Evolutionary conservation across 2,888 invertebrate species (phyloP).

Genomic region (Tinea trinotella): DNA sequence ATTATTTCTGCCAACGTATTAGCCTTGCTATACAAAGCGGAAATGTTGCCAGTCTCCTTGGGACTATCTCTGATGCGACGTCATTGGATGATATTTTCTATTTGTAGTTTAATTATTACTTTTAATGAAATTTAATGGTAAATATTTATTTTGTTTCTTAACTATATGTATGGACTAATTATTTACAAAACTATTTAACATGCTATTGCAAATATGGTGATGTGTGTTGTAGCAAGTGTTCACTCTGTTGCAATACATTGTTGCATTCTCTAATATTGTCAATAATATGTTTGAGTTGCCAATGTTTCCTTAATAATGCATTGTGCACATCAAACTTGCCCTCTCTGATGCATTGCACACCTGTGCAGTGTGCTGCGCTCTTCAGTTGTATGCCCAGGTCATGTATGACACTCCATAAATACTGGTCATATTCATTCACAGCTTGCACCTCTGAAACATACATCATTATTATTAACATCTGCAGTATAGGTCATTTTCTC

Average conservation of each 20-base stretch:
- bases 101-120: too few species aligned
- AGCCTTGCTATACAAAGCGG: too few species aligned
- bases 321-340: constrained; percentile 84
- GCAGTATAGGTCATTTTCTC: too few species aligned
- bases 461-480: too few species aligned
- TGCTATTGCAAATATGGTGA: constrained; percentile 35
- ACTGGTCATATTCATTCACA: constrained; percentile 87
- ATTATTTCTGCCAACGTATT: too few species aligned
- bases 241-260: constrained; percentile 64
- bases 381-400: constrained; percentile 86
- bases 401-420: constrained; percentile 83
- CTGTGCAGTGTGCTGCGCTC: constrained; percentile 84
- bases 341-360: constrained; percentile 85
- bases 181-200: neutral
- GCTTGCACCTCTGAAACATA: constrained; percentile 84
- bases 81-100: too few species aligned
- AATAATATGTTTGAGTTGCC: constrained; percentile 79
- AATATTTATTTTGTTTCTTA: too few species aligned
- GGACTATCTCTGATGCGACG: too few species aligned
- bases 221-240: constrained; percentile 49
- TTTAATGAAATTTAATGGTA: too few species aligned
- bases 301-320: constrained; percentile 86
- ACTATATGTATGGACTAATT: too few species aligned
- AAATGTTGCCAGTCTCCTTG: too few species aligned
- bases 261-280: constrained; percentile 75